These are phyloP conservation scores for Mormyrops boulengeri DNA, from an alignment of 2,797 vertebrate genomes.

Conservation along the genomic window DNA sequence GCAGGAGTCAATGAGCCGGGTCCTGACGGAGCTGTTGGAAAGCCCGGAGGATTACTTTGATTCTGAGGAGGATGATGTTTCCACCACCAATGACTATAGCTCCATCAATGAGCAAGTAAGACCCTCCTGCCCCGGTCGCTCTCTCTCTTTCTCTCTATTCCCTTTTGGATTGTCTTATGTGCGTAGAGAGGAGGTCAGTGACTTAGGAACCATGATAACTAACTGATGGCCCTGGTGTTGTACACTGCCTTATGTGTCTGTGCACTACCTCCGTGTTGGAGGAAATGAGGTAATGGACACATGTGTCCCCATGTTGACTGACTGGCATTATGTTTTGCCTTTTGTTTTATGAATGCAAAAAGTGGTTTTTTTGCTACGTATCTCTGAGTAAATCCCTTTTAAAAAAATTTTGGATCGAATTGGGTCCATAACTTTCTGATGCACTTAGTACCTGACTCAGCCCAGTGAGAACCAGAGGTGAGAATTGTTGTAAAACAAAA, in stretches of 20 bases:
- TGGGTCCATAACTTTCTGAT: neutral
- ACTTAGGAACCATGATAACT: neutral
- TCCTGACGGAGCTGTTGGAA: constrained; percentile 87
- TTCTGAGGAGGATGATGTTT: constrained; percentile 90
- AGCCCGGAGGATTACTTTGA: constrained; percentile 92
- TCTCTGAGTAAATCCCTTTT: neutral
- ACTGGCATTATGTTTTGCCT: neutral
- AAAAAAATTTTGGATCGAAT: neutral
- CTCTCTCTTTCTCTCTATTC: neutral
- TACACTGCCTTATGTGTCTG: neutral
- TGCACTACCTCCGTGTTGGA: neutral
- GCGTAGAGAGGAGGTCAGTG: neutral
- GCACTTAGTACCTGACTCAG: neutral
- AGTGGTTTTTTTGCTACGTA: neutral
- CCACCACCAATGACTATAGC: constrained; percentile 90
- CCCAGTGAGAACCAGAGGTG: neutral
- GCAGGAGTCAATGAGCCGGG: constrained; percentile 86
- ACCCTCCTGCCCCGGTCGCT: neutral
- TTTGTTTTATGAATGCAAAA: neutral
- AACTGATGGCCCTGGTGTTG: neutral
- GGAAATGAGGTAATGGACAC: neutral
- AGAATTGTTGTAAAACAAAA: neutral
- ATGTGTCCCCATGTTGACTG: neutral
- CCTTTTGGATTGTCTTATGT: neutral
- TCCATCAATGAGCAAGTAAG: constrained; percentile 91